Evolutionary conservation across 2,113 vertebrate genomes (phyloP), one percentile per base, ranked within the genome.

Genomic region (Caretta caretta): DNA sequence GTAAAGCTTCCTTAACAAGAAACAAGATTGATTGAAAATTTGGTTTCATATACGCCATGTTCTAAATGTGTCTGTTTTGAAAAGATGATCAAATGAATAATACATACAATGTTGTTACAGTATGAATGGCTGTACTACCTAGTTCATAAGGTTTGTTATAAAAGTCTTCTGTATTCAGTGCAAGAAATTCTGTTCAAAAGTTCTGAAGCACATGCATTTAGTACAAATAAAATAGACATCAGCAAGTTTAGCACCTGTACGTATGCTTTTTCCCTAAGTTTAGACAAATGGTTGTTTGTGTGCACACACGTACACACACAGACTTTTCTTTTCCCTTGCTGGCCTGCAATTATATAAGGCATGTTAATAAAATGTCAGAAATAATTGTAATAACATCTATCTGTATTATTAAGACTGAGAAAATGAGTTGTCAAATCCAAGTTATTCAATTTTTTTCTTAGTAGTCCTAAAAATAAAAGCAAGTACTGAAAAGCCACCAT

Each of bases 1-100:
- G 95, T 99, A 99, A 22, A 99, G 99, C 97, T 99, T 99, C 53
- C 99, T 99, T 97, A 93, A 94, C 80, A 93, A 81, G 51, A 93
- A 93, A 97, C 83, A 91, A 3, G 85, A 75, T 2, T 13, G 2
- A 84, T 31, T 91, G 38, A 25, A 20, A 80, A 57, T 4, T 35
- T 7, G 11, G 9, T 69, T 92, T 86, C 76, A 20, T 48, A 56
- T 80, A 83, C 27, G 72, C 20, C 13, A 22, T 8, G 8, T 13
- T 84, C 82, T 49, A 72, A 80, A 84, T 1, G 1, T 90, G 88
- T 6, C 65, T 83, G 7, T 5, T 90, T 25, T 29, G 11, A 83
- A 90, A 91, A 50, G 7, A 84, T 42, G 5, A 0, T 38, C 59
- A 81, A 11, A 75, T 82, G 48, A 76, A 51, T 31, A 86, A n/a